Conservation (phyloP, 1,140 invertebrate species). For the Carcinoscorpius rotundicauda region DNA sequence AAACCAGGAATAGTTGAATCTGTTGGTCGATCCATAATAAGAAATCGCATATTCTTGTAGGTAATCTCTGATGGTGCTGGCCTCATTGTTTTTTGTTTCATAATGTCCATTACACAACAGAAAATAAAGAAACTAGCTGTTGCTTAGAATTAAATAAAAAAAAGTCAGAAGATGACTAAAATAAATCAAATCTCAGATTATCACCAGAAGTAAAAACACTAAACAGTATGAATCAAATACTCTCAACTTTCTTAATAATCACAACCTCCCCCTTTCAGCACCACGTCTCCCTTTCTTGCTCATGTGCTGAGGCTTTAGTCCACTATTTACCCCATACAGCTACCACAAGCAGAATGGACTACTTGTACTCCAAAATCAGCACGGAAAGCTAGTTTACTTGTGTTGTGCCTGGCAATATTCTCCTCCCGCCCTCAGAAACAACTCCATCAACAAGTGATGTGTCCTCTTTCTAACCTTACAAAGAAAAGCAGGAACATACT, state of each 20-base stretch:
- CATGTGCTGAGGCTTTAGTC: too few species aligned
- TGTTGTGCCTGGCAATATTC: conserved; percentile 94
- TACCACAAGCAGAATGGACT: conserved; percentile 9
- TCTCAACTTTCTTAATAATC: too few species aligned
- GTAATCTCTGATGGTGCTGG: conserved; percentile 86
- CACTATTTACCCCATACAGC: conserved; percentile 21
- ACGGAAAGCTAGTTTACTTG: conserved; percentile 53
- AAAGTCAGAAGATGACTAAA: conserved; percentile 9
- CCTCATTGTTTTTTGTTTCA: conserved; percentile 56
- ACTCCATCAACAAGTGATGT: conserved; percentile 20
- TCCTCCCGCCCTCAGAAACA: conserved; percentile 57
- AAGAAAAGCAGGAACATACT: not conserved
- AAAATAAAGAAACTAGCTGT: not conserved
- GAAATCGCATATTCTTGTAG: conserved; percentile 89
- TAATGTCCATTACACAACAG: conserved; percentile 24
- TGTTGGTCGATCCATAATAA: conserved; percentile 92
- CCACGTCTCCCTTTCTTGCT: too few species aligned
- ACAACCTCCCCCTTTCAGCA: too few species aligned
- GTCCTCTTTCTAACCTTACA: conserved; percentile 15
- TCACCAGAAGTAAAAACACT: conserved; percentile 4
- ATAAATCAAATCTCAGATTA: conserved; percentile 10
- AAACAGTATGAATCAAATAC: too few species aligned
- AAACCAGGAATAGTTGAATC: conserved; percentile 83
- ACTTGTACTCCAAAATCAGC: conserved; percentile 5
- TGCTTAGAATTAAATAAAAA: conserved; percentile 1